phyloP scores from a whole-genome alignment of 2,888 invertebrate genomes.

The Mythimna ferrago region DNA sequence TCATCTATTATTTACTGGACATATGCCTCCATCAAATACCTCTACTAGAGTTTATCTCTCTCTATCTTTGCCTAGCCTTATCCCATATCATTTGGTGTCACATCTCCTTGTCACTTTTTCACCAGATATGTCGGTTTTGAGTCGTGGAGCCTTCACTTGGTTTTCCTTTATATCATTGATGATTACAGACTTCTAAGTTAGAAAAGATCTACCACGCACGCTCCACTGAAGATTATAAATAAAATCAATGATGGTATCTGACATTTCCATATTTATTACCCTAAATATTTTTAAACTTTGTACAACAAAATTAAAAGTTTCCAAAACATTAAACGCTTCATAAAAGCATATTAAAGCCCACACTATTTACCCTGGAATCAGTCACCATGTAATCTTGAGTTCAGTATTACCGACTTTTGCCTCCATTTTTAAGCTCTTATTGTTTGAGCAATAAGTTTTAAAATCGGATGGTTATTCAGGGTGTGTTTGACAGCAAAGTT shows the following conservation, averaged over 20 bases:
- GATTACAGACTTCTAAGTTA: too few species aligned
- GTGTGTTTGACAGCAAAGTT: constrained; percentile 53
- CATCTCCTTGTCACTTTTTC: too few species aligned
- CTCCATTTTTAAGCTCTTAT: constrained; percentile 9
- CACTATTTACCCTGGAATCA: constrained; percentile 73
- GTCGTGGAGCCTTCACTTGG: too few species aligned
- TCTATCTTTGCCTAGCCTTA: too few species aligned
- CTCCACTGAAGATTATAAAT: background rate
- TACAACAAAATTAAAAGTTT: constrained; percentile 6
- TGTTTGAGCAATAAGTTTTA: constrained; percentile 13
- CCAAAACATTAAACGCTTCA: constrained; percentile 23
- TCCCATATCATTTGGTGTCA: too few species aligned
- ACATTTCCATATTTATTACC: background rate
- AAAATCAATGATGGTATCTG: background rate
- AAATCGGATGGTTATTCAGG: constrained; percentile 7
- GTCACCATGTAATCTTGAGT: constrained; percentile 68
- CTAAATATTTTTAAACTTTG: background rate
- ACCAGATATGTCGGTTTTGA: too few species aligned
- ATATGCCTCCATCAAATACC: too few species aligned
- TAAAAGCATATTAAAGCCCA: constrained; percentile 48
- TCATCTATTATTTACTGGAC: too few species aligned
- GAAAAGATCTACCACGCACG: too few species aligned
- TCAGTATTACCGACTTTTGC: constrained; percentile 56
- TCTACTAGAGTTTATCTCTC: too few species aligned
- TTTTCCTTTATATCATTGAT: too few species aligned